Base-by-base conservation (phyloP, 2,888 invertebrate genomes). In the Synanthedon andrenaeformis region DNA sequence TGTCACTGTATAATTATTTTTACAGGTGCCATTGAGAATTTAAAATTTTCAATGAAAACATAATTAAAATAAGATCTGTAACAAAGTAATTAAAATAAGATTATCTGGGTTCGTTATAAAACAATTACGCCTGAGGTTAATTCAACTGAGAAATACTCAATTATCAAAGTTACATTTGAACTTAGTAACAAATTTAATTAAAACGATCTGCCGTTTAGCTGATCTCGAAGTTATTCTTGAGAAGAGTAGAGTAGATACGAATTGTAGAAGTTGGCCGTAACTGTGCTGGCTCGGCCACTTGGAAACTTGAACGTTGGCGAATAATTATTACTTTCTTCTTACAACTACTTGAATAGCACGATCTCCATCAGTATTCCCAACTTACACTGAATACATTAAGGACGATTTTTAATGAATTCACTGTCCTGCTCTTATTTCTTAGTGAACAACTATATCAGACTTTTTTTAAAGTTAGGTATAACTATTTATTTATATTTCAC, bases 171-270 rank as follows among this genome's bases (percentile, higher is more conserved):
- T 64, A 58, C 61, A 61, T 62, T 63, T 61, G 57, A 69, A 69
- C 65, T 71, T 71, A 56, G 54, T 61, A 63, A 66, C 56, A 66
- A 70, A 76, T 76, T 76, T 75, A 78, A 79, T 79, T 77, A 76
- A 78, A 77, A 74, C 67, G 69, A 78, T 76, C 70, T 66, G 56
- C 60, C 59, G 58, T 59, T 57, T 55, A 58, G 66, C 67, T 62
- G 58, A 63, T 59, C 53, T 52, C 61, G 42, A 64, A 76, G 71
- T 72, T 77, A 72, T 69, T 72, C 66, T 67, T 67, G 65, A 68
- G 66, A 65, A 60, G 67, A 67, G 65, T 67, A 67, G 65, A 68
- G 66, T 66, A 60, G 67, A 67, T 65, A 65, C 66, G 69, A 73
- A 70, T 75, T 72, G 72, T 62, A 60, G 55, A 74, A 76, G 63